Percentiles rank a stretch among this genome's conserved stretches.
phyloP scores from a whole-genome alignment of 1,140 invertebrate species.

The Macrobrachium nipponense region DNA sequence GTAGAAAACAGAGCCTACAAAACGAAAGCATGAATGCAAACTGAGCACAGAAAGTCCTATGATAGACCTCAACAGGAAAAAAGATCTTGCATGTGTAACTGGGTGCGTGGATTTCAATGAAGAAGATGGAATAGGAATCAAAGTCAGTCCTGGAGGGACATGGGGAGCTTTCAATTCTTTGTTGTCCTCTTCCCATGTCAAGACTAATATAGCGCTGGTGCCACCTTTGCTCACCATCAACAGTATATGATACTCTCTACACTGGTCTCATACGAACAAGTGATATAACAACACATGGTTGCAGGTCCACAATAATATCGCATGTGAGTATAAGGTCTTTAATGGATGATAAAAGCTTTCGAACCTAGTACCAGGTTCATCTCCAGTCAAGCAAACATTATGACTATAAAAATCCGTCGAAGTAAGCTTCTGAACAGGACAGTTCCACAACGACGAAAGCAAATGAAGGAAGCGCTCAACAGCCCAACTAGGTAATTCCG shows the following conservation, averaged over 20 bases:
- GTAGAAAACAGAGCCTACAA: slow-evolving; percentile 30
- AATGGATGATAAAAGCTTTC: too few species aligned
- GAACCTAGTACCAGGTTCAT: too few species aligned
- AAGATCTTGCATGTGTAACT: slow-evolving; percentile 25
- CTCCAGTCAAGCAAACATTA: too few species aligned
- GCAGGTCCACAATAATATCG: too few species aligned
- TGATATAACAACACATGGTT: too few species aligned
- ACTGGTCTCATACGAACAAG: slow-evolving; percentile 31
- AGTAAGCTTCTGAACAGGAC: too few species aligned
- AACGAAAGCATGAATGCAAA: slow-evolving; percentile 3
- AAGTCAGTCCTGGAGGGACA: slow-evolving; percentile 15
- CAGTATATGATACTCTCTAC: slow-evolving; percentile 28
- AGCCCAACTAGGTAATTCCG: too few species aligned
- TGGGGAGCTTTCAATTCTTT: slow-evolving; percentile 30
- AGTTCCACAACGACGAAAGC: too few species aligned
- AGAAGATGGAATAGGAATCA: neutral
- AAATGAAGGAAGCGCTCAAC: too few species aligned
- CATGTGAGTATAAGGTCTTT: too few species aligned
- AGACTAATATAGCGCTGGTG: slow-evolving; percentile 25
- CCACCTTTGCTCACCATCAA: slow-evolving; percentile 7
- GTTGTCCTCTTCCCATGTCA: slow-evolving; percentile 12
- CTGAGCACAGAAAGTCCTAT: slow-evolving; percentile 8
- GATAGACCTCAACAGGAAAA: slow-evolving; percentile 14
- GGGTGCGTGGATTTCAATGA: slow-evolving; percentile 30
- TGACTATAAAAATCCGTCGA: too few species aligned